Evolutionary conservation across 2,797 vertebrate genomes (phyloP).

Genomic region (Dendrocincla fuliginosa): DNA sequence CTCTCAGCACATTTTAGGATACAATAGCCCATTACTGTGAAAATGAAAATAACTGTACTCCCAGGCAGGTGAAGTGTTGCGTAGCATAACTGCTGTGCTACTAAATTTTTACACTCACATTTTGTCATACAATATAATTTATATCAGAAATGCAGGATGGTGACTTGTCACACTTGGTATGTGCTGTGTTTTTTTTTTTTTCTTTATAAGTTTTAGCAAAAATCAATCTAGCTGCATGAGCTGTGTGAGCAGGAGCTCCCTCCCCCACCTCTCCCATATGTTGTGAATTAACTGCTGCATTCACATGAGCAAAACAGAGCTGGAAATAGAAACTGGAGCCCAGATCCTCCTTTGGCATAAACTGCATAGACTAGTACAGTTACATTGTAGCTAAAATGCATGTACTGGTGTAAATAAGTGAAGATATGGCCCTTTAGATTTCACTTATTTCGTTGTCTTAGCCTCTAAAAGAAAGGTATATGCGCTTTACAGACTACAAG

Average conservation of each 20-base stretch:
- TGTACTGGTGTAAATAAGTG: neutral
- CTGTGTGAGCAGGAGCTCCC: conserved; percentile 13
- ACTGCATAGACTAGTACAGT: neutral
- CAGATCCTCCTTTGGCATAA: conserved; percentile 26
- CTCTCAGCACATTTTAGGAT: conserved; percentile 8
- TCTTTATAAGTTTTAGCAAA: conserved; percentile 16
- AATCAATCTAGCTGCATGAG: conserved; percentile 20
- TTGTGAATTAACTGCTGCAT: conserved; percentile 40
- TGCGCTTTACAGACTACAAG: neutral
- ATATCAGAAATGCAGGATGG: neutral
- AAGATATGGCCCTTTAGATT: neutral
- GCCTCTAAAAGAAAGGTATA: neutral
- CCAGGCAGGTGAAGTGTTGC: conserved; percentile 42
- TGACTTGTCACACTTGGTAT: neutral
- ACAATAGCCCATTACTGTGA: conserved; percentile 46
- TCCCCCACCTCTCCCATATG: conserved; percentile 27
- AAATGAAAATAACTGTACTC: conserved; percentile 56
- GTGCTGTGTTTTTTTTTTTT: neutral
- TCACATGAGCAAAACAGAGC: conserved; percentile 27
- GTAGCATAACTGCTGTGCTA: neutral
- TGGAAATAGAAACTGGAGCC: conserved; percentile 44
- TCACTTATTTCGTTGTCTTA: neutral
- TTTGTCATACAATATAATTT: conserved; percentile 23
- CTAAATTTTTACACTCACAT: conserved; percentile 43
- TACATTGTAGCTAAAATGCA: neutral